Base-by-base conservation (phyloP, 2,888 invertebrate genomes). In the Drosophila borealis region DNA sequence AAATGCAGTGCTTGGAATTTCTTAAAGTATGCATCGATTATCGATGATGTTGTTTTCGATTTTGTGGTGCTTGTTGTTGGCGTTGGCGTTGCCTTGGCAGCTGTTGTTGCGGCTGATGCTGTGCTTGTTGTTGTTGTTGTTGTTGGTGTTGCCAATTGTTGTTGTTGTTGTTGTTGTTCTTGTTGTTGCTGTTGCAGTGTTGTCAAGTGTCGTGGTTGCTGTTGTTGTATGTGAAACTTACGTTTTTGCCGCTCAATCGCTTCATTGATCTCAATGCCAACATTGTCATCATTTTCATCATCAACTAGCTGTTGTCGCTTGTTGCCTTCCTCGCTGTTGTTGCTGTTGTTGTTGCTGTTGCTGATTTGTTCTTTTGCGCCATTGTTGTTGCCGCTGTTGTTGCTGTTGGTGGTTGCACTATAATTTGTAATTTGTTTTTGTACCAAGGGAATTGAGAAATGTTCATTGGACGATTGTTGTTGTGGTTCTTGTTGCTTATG, bases 21-120 rank as follows among this genome's bases (percentile, higher is more conserved):
- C 89, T 87, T 91, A 66, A 92, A 90, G 78, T 92, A 92, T 37
- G 90, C 85, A 74, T 92, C 92, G 75, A 91, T 90, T 67, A 92
- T 90, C 68, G 88, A 81, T 71, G 85, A 68, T 36, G 80, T 81
- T 74, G 81, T 66, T 76, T 70, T 75, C 48, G 80, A 63, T 69
- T 78, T 73, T 41, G 74, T 34, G 57, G 70, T 49, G 50, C 61
- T 19, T 50, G 69, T 64, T 62, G 59, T 49, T 69, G 74, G 19
- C 53, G 86, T 71, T 87, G 78, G 33, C 85, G 82, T 56, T 50
- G 70, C 36, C 59, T 66, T 60, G 39, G 62, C 54, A 55, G 74
- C 44, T 48, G 57, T 34, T 39, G 48, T 19, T 50, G 59, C 29
- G 44, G 59, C 33, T 44, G 64, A 37, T 53, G 56, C 51, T 39